These are phyloP conservation scores for Albula goreensis DNA, from an alignment of 2,113 vertebrate species.

Conservation along the genomic window DNA sequence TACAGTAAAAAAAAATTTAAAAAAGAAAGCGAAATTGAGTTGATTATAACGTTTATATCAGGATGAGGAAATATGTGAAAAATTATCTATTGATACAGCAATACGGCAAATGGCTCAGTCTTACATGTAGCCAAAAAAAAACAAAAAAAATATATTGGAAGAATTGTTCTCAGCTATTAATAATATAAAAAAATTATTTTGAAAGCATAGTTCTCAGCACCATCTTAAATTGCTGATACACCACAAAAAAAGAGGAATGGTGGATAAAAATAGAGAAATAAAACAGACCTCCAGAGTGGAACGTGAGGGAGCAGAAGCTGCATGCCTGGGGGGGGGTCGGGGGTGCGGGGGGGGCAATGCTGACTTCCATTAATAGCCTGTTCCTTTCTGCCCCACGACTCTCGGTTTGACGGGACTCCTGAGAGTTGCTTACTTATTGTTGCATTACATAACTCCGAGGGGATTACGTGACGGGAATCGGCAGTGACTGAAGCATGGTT, in stretches of 20 bases:
- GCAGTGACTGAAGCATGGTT: constrained; percentile 17
- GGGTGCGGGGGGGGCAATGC: not conserved
- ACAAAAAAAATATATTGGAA: too few species aligned
- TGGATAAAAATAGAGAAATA: constrained; percentile 8
- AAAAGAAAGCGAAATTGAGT: too few species aligned
- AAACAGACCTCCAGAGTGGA: not conserved
- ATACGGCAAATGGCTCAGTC: too few species aligned
- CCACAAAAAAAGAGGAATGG: not conserved
- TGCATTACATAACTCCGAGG: constrained; percentile 10
- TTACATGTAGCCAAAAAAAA: too few species aligned
- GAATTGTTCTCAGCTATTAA: too few species aligned
- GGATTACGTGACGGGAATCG: constrained; percentile 14
- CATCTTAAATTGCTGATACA: not conserved
- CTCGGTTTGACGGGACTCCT: not conserved
- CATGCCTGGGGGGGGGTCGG: too few species aligned
- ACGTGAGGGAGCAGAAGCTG: not conserved
- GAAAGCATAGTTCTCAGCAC: not conserved
- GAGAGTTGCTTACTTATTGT: constrained; percentile 13
- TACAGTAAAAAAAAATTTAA: too few species aligned
- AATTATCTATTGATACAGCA: too few species aligned
- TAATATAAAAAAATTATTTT: not conserved
- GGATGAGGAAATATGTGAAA: too few species aligned
- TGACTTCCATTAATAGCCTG: constrained; percentile 23
- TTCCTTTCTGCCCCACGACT: not conserved
- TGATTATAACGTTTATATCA: too few species aligned